Conservation (phyloP, 2,888 invertebrate genomes). For the Morpho achilles region DNA sequence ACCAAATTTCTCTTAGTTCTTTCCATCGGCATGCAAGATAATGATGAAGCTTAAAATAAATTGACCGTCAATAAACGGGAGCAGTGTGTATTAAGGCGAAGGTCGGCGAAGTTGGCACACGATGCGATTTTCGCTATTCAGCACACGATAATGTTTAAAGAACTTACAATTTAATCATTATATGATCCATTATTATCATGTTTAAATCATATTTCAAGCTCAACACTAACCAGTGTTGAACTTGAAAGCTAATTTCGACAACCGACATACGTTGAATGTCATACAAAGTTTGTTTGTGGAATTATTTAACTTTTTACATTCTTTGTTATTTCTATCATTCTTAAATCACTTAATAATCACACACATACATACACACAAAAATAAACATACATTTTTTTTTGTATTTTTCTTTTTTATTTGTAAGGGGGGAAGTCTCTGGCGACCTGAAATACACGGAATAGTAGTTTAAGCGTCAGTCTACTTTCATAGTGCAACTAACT, state of each 20-base stretch:
- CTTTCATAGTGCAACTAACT: no score
- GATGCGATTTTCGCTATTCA: constrained; percentile 24
- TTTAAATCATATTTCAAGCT: constrained; percentile 1
- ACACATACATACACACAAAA: no score
- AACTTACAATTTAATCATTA: constrained; percentile 19
- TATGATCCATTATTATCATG: constrained; percentile 12
- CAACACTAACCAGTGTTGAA: constrained; percentile 2
- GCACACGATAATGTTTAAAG: constrained; percentile 20
- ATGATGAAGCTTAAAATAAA: constrained; percentile 50
- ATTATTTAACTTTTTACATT: no score
- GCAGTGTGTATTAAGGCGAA: constrained; percentile 59
- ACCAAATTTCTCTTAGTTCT: constrained; percentile 10
- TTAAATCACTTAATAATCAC: no score
- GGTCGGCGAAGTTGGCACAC: constrained; percentile 69
- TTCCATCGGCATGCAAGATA: constrained; percentile 24
- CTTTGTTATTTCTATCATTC: no score
- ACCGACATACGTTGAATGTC: neutral
- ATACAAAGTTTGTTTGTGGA: no score
- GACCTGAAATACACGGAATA: no score
- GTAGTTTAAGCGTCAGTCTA: no score
- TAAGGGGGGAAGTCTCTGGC: no score
- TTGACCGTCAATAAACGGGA: constrained; percentile 67
- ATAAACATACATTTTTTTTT: no score
- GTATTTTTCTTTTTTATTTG: no score
- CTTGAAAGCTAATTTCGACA: constrained; percentile 7